These are phyloP conservation scores for Caenorhabditis virilis DNA, from an alignment of 2,888 invertebrate species.

Conservation along the genomic window DNA sequence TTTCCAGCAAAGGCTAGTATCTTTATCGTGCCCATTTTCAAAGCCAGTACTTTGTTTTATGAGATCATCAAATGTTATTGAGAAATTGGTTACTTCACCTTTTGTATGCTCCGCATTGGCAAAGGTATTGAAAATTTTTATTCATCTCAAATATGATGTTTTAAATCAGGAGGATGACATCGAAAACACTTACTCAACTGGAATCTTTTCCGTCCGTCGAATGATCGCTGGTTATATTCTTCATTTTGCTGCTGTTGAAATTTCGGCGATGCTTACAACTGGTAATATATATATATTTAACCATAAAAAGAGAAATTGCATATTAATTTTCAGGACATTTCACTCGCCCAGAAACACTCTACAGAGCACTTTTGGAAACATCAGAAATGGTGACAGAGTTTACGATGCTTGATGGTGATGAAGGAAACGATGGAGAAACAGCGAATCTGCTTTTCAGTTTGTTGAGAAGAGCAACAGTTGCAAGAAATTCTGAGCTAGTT, in stretches of 20 bases:
- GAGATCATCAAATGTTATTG: constrained; percentile 53
- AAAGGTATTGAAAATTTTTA: too few species aligned
- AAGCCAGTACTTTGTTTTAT: constrained; percentile 54
- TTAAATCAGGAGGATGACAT: constrained; percentile 14
- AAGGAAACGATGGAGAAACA: constrained; percentile 2
- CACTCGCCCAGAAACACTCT: constrained; percentile 38
- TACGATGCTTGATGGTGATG: constrained; percentile 9
- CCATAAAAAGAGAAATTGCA: background rate
- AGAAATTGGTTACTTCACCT: constrained; percentile 44
- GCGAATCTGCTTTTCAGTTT: constrained; percentile 39
- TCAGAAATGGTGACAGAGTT: constrained; percentile 17
- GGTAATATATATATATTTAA: constrained; percentile 2
- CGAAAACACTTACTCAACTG: constrained; percentile 20
- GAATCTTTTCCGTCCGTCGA: constrained; percentile 32
- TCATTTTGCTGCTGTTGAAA: constrained; percentile 62
- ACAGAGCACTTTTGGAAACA: constrained; percentile 43
- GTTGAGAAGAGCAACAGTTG: constrained; percentile 23
- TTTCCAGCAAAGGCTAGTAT: constrained; percentile 48
- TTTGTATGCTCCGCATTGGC: constrained; percentile 37
- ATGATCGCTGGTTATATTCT: constrained; percentile 62
- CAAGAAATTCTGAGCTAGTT: constrained; percentile 9
- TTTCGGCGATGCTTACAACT: constrained; percentile 42
- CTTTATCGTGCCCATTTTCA: constrained; percentile 33
- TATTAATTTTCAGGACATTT: constrained; percentile 27
- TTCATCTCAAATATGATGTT: too few species aligned